phyloP scores from a whole-genome alignment of 1,140 invertebrate genomes.

The Drosophila quadrilineata region DNA sequence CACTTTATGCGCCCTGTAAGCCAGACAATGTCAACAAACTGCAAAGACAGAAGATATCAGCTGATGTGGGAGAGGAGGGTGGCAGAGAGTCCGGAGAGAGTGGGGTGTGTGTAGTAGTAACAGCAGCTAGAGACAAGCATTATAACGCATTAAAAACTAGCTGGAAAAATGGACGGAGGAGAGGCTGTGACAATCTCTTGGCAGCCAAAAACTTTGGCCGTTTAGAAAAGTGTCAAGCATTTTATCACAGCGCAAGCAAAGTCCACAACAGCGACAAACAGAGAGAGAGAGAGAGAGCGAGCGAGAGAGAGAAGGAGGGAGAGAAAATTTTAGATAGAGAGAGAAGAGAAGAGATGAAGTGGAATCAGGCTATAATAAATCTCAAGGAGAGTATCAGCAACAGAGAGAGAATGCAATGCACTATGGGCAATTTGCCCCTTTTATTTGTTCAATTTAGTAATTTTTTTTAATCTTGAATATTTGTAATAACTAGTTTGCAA shows the following conservation, averaged over 20 bases:
- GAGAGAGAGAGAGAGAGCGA: no score
- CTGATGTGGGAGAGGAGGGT: not conserved
- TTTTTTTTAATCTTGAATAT: no score
- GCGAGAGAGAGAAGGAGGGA: no score
- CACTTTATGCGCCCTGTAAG: slow-evolving; percentile 74
- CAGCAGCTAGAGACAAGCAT: slow-evolving; percentile 49
- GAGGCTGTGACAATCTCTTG: slow-evolving; percentile 56
- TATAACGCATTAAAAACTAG: not conserved
- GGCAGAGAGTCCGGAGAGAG: slow-evolving; percentile 3
- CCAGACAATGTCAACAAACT: slow-evolving; percentile 77
- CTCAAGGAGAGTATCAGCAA: slow-evolving; percentile 47
- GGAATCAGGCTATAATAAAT: slow-evolving; percentile 54
- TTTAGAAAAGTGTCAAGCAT: slow-evolving; percentile 79
- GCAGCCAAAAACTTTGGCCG: slow-evolving; percentile 74
- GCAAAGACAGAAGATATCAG: slow-evolving; percentile 39
- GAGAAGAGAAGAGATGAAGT: slow-evolving; percentile 5
- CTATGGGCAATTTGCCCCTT: no score
- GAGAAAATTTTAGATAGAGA: no score
- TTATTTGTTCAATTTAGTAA: no score
- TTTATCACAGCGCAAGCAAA: slow-evolving; percentile 65
- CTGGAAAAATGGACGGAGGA: not conserved
- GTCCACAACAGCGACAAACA: slow-evolving; percentile 44
- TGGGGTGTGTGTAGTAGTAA: slow-evolving; percentile 62
- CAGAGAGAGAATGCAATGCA: not conserved
- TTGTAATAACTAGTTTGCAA: no score